Base-by-base conservation (phyloP, 2,113 vertebrate species). In the Microcebus griseorufus region DNA sequence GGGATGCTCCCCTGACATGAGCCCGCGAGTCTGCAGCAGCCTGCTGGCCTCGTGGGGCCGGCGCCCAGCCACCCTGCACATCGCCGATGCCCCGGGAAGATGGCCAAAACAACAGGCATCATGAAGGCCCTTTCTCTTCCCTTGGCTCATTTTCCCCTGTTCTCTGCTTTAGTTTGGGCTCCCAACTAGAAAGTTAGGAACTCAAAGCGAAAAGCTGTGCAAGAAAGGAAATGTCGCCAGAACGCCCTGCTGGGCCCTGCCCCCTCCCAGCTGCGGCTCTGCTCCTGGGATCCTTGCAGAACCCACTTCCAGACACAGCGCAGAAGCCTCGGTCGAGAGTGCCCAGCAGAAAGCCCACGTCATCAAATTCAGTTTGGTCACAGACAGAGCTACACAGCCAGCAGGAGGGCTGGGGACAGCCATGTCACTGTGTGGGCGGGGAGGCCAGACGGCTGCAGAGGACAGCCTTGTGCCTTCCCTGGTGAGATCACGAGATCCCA, bases 371-470 rank as follows among this genome's bases (percentile, higher is more conserved):
- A 23, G 14, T 51, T 45, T 34, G 69, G 25, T 60, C 78, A 64
- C 27, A 58, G 37, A 65, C 22, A 20, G 29, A 25, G 4, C 70
- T 25, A 37, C 18, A 53, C 16, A 83, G 11, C 27, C 12, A 27
- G 6, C 55, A 14, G 45, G 67, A 5, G 39, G 27, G 65, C 53
- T 62, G 42, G 53, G 39, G 7, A 45, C 32, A 72, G 64, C 32
- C 0, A 6, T 3, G 12, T 5, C 23, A 32, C 51, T 3, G 10
- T 23, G 1, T 1, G 39, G 45, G 23, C 1, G 4, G 20, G 65
- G 55, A 29, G 23, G 29, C 23, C 9, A 65, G 34, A 84, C 2
- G 2, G 14, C 29, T 12, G 27, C 17, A 0, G 27, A n/a, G 48
- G 48, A 29, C 32, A 12, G 22, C 34, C 13, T 79, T 48, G 1